These are phyloP conservation scores for Scaptomyza hsui DNA, from an alignment of 1,140 invertebrate species.

Conservation along the genomic window DNA sequence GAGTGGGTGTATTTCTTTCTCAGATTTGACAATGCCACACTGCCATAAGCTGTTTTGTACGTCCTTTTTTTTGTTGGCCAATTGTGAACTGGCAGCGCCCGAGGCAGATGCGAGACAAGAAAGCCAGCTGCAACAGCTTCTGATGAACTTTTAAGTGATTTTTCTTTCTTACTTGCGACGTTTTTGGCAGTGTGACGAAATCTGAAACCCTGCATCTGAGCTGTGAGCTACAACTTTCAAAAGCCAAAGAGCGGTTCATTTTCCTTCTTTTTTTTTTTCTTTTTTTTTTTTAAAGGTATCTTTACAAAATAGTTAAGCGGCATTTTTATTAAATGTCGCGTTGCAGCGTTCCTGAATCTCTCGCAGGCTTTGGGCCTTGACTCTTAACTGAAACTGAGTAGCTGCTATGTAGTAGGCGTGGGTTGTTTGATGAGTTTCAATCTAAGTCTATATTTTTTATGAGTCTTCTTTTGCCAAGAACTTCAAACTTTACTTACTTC, in stretches of 20 bases:
- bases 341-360: not conserved
- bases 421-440: not conserved
- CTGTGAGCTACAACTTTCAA: not conserved
- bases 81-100: slow-evolving; percentile 41
- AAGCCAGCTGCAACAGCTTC: slow-evolving; percentile 23
- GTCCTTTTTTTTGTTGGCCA: slow-evolving; percentile 32
- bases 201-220: not conserved
- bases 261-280: no score
- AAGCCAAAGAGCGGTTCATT: not conserved
- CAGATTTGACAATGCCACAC: slow-evolving; percentile 42
- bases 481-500: not conserved
- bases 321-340: slow-evolving; percentile 32
- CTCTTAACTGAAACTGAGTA: not conserved
- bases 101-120: slow-evolving; percentile 11
- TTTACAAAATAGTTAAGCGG: slow-evolving; percentile 9
- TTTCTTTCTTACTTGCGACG: slow-evolving; percentile 20
- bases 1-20: not conserved
- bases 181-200: not conserved
- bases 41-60: slow-evolving; percentile 32
- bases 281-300: not conserved
- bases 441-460: no score
- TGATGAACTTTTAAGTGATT: slow-evolving; percentile 77
- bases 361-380: not conserved
- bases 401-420: no score
- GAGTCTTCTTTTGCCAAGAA: not conserved